phyloP scores from a whole-genome alignment of 2,113 vertebrate species.

The Trinectes maculatus region DNA sequence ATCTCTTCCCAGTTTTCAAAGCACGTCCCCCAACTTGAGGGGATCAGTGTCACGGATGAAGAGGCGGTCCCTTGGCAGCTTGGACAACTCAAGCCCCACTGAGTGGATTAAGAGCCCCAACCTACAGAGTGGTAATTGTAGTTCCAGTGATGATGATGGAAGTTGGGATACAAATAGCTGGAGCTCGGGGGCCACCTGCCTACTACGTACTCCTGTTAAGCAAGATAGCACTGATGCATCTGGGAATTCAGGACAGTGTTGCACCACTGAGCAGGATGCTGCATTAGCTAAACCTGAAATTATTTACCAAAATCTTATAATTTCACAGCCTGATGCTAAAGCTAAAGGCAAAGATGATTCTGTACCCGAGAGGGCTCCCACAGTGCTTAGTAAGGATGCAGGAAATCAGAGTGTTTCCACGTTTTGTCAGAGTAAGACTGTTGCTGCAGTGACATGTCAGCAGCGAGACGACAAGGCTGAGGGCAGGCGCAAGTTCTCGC shows the following conservation, averaged over 20 bases:
- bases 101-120: conserved; percentile 67
- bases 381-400: conserved; percentile 32
- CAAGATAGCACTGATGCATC: conserved; percentile 68
- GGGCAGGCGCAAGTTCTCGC: conserved; percentile 88
- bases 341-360: conserved; percentile 39
- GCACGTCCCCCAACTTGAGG: conserved; percentile 56
- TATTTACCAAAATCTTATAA: conserved; percentile 76
- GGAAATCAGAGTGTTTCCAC: conserved; percentile 59
- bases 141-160: conserved; percentile 82
- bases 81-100: conserved; percentile 57
- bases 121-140: conserved; percentile 66
- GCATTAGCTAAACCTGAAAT: conserved; percentile 66
- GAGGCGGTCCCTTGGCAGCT: conserved; percentile 50
- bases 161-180: conserved; percentile 83
- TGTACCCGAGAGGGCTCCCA: conserved; percentile 31
- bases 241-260: conserved; percentile 43
- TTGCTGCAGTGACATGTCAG: conserved; percentile 60
- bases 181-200: conserved; percentile 79
- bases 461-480: conserved; percentile 77
- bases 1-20: conserved; percentile 50
- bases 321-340: conserved; percentile 28
- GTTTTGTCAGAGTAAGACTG: conserved; percentile 56
- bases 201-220: conserved; percentile 75
- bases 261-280: background rate
- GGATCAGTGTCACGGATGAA: conserved; percentile 58